Evolutionary conservation across 2,797 vertebrate species (phyloP).

Genomic region (Gila robusta): DNA sequence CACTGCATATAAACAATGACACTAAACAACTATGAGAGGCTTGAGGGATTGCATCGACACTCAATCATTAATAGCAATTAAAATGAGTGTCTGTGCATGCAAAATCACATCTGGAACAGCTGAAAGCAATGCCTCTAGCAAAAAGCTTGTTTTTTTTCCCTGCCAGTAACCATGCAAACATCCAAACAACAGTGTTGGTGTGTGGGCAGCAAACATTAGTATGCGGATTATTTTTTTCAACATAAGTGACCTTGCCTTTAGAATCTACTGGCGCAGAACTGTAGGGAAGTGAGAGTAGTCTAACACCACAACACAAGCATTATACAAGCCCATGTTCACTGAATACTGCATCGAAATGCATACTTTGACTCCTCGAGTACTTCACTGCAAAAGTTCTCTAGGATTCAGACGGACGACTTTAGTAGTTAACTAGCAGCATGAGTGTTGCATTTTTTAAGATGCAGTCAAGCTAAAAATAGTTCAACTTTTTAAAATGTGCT

Average conservation of each 20-base stretch:
- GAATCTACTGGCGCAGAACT: slow-evolving; percentile 13
- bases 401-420: slow-evolving; percentile 1
- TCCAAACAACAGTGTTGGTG: slow-evolving; percentile 23
- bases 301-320: background rate
- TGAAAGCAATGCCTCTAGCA: slow-evolving; percentile 40
- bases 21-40: background rate
- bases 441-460: slow-evolving; percentile 1
- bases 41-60: slow-evolving; percentile 28
- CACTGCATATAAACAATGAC: slow-evolving; percentile 13
- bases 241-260: slow-evolving; percentile 28
- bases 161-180: slow-evolving; percentile 31
- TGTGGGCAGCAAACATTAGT: slow-evolving; percentile 46
- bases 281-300: slow-evolving; percentile 7
- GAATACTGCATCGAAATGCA: background rate
- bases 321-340: background rate
- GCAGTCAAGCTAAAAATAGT: background rate
- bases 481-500: background rate
- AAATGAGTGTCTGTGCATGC: slow-evolving; percentile 15
- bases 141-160: background rate
- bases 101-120: slow-evolving; percentile 34
- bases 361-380: background rate
- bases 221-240: slow-evolving; percentile 25
- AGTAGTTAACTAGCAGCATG: background rate
- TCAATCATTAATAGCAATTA: slow-evolving; percentile 43
- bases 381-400: background rate